Conservation (phyloP, 2,797 vertebrate genomes). For the Psittacula derbiana region DNA sequence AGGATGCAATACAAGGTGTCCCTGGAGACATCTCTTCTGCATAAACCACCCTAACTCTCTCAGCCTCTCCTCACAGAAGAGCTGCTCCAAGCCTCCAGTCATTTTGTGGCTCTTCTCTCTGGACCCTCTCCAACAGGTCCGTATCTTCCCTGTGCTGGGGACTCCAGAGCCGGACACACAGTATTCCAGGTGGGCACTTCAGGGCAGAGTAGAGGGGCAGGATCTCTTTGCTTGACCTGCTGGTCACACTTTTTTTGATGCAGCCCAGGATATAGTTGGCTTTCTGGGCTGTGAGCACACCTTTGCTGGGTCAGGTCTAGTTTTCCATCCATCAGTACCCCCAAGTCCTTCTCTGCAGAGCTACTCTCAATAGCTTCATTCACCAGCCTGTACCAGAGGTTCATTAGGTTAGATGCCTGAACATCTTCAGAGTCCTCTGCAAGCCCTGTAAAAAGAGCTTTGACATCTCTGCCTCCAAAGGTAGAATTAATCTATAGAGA, state of each 20-base stretch:
- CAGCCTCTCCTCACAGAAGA: not conserved
- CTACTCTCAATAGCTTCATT: not conserved
- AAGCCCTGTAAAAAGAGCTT: accelerated
- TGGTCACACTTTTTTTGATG: accelerated
- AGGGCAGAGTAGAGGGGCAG: accelerated
- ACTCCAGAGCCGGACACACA: not conserved
- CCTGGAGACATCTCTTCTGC: not conserved
- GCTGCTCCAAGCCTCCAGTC: accelerated
- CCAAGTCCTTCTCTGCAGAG: accelerated
- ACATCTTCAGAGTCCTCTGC: not conserved
- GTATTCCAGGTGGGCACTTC: not conserved
- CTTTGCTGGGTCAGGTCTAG: accelerated
- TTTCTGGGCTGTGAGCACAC: accelerated
- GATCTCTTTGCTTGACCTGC: accelerated
- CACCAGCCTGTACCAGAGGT: accelerated
- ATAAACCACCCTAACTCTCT: not conserved
- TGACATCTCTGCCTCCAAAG: not conserved
- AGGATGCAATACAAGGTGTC: not conserved
- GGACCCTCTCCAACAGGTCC: accelerated
- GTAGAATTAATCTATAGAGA: not conserved
- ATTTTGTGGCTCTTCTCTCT: not conserved
- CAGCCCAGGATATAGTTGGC: not conserved
- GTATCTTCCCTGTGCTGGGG: not conserved
- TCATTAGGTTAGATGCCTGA: not conserved
- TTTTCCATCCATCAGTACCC: not conserved